Percentiles rank a stretch among this genome's conserved stretches.
Conservation (phyloP, 1,140 invertebrate genomes). For the Drosophila kohkoa region DNA sequence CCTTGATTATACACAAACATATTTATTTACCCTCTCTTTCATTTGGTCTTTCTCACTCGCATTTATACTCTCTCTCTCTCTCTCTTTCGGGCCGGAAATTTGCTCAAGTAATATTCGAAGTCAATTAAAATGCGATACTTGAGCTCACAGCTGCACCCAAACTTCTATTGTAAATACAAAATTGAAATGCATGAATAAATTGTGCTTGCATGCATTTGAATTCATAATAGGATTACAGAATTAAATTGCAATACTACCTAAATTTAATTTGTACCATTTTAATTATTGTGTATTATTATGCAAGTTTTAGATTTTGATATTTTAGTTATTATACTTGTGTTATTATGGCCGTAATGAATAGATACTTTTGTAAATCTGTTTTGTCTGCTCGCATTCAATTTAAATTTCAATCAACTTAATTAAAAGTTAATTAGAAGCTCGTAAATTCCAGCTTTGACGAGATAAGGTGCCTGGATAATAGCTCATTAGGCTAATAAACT, state of each 20-base stretch:
- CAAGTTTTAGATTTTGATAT: background rate
- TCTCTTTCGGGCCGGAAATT: conserved; percentile 50
- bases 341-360: background rate
- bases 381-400: background rate
- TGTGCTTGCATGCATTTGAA: conserved; percentile 2
- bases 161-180: background rate
- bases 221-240: conserved; percentile 15
- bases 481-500: conserved; percentile 20
- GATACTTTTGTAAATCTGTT: background rate
- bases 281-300: background rate
- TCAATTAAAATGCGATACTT: conserved; percentile 16
- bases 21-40: conserved; percentile 15
- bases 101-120: conserved; percentile 36
- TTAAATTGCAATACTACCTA: background rate
- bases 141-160: conserved; percentile 1
- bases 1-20: conserved; percentile 25
- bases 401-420: conserved; percentile 8
- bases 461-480: background rate
- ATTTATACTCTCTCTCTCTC: background rate
- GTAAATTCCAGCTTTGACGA: conserved; percentile 15
- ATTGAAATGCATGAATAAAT: conserved; percentile 10
- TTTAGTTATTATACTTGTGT: background rate
- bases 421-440: conserved; percentile 17
- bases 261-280: conserved; percentile 5
- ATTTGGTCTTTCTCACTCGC: too few relatives aligned